phyloP scores from a whole-genome alignment of 2,113 vertebrate genomes.

The Oreocharis arfaki region DNA sequence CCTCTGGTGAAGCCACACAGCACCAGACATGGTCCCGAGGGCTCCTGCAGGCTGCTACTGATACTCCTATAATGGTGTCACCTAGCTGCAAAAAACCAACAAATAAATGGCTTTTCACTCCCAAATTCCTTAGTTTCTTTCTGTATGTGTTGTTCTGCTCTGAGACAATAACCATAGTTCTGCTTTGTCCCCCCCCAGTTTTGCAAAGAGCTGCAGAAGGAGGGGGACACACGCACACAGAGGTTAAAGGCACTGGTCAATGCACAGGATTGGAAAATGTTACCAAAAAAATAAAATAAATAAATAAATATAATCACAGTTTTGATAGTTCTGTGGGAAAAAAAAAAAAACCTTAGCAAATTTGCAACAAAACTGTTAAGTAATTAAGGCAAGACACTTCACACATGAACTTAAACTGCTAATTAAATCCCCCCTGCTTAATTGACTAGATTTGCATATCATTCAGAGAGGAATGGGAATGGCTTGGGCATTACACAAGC shows the following conservation, averaged over 20 bases:
- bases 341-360: slow-evolving; percentile 73
- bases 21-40: neutral
- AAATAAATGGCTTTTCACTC: neutral
- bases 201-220: neutral
- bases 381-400: slow-evolving; percentile 84
- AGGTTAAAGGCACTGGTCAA: slow-evolving; percentile 52
- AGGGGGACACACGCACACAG: neutral
- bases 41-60: neutral
- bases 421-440: slow-evolving; percentile 86
- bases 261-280: slow-evolving; percentile 40
- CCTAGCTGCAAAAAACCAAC: neutral
- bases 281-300: slow-evolving; percentile 53
- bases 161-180: neutral
- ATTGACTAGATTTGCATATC: slow-evolving; percentile 87
- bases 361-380: slow-evolving; percentile 84
- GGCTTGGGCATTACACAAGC: slow-evolving; percentile 56
- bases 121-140: neutral
- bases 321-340: slow-evolving; percentile 74
- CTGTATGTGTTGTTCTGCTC: neutral
- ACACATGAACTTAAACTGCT: slow-evolving; percentile 86
- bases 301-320: slow-evolving; percentile 71
- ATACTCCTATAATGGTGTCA: neutral
- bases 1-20: neutral
- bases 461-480: slow-evolving; percentile 72
- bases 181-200: neutral